Evolutionary conservation across 1,140 invertebrate genomes (phyloP).

Genomic region (Zaprionus lachaisei): DNA sequence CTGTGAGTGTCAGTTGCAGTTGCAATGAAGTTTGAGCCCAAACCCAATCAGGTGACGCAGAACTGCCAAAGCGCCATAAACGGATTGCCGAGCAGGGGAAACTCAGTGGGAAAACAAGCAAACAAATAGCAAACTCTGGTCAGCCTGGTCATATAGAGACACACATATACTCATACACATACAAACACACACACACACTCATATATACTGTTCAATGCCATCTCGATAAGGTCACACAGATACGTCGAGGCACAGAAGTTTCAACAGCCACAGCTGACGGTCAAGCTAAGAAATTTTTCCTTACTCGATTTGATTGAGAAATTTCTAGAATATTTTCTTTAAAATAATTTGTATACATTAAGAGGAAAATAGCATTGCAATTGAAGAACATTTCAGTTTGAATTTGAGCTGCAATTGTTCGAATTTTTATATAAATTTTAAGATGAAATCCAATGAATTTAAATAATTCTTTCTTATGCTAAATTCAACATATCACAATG

Average conservation of each 20-base stretch:
- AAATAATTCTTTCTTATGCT: too few species aligned
- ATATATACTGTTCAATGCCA: neutral
- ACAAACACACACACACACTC: neutral
- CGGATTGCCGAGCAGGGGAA: slow-evolving; percentile 14
- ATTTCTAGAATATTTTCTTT: neutral
- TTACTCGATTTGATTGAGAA: neutral
- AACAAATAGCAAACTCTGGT: slow-evolving; percentile 45
- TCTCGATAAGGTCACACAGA: neutral
- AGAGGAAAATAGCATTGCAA: neutral
- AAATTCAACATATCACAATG: too few species aligned
- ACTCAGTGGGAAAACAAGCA: slow-evolving; percentile 25
- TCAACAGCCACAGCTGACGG: neutral
- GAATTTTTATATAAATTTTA: neutral
- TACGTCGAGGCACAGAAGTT: slow-evolving; percentile 1
- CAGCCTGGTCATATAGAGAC: slow-evolving; percentile 26
- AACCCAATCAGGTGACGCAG: slow-evolving; percentile 29
- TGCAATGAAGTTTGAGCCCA: slow-evolving; percentile 17
- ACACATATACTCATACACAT: neutral
- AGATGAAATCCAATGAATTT: too few species aligned
- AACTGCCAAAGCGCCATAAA: slow-evolving; percentile 21
- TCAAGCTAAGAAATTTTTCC: neutral
- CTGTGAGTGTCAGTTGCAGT: slow-evolving; percentile 30
- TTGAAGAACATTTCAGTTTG: neutral
- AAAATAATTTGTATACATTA: neutral
- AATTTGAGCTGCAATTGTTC: neutral